Base-by-base conservation (phyloP, 64 coral and sea anemone species). In the Montipora efflorescens region DNA sequence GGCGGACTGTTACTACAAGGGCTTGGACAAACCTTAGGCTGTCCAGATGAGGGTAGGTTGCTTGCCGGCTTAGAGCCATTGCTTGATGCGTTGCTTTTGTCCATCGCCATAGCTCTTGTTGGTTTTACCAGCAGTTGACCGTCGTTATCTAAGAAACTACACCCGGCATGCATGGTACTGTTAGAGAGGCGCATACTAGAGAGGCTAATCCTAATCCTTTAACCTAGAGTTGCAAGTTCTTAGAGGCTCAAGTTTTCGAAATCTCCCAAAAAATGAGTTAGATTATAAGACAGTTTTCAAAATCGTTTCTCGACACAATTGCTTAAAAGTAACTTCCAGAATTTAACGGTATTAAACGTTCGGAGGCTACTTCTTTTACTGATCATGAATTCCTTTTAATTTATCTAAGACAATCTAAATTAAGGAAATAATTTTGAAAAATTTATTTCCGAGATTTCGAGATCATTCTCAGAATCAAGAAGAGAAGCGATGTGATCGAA, bases 81-180 rank as follows among this genome's bases (percentile, higher is more conserved):
- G 19, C 16, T 71, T 5, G 82, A 71, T 86, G 25, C 61, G 48
- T 86, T 86, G 4, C 48, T 71, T 66, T 46, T 86, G 82, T 86
- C 82, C 66, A 86, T 47, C 21, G 47, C 46, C 5, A 50, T 48
- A 50, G 7, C 7, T 47, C 49, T 70, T 21, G 46, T 62, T 86
- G 82, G 82, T 86, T 86, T 72, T 71, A 86, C 66, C 45, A 86
- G 66, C 8, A 68, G 47, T 46, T 86, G 82, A 5, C 47, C 82
- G 6, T 86, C 82, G 8, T 86, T 64, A 51, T 86, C 82, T 12
- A 86, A 46, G 4, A 86, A 86, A 19, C 82, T 86, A 16, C 48
- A 44, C 1, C 28, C 28, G 28, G n/a, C 44, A 86, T 23, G 47
- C 16, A 49, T 10, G 6, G 67, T 5, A 84, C 8, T 14, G 6